Evolutionary conservation across 2,113 vertebrate genomes (phyloP).

Genomic region (Scytalopus superciliaris): DNA sequence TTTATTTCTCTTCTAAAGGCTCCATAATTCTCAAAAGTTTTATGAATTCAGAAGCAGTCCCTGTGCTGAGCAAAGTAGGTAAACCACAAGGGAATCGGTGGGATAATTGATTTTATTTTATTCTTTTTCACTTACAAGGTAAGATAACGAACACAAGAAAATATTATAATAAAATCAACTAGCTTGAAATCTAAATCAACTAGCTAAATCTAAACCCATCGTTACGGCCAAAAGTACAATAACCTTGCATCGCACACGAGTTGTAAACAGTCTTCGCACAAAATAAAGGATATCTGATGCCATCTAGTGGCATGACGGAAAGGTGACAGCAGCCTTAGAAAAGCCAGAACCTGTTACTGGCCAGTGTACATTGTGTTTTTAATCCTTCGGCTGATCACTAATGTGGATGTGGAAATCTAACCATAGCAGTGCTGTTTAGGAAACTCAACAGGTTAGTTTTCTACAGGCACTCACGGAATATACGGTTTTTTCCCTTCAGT

Average conservation of each 20-base stretch:
- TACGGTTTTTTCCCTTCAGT: not conserved
- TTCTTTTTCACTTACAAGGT: not conserved
- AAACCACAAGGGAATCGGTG: not conserved
- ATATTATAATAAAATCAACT: not conserved
- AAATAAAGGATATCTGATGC: conserved; percentile 58
- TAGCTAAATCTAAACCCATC: not conserved
- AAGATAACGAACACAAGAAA: not conserved
- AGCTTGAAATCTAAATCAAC: not conserved
- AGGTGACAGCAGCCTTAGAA: not conserved
- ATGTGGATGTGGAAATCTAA: not conserved
- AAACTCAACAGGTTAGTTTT: not conserved
- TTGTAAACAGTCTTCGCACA: not conserved
- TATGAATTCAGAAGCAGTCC: not conserved
- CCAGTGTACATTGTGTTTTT: rapidly evolving
- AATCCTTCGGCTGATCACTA: rapidly evolving
- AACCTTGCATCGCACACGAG: rapidly evolving
- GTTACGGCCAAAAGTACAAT: not conserved
- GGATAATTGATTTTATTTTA: not conserved
- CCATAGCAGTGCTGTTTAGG: not conserved
- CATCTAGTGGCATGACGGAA: conserved; percentile 68
- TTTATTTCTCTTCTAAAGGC: not conserved
- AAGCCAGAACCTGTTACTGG: rapidly evolving
- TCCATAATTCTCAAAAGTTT: not conserved
- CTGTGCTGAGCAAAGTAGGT: not conserved
- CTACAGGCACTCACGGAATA: not conserved